Evolutionary conservation across 2,797 vertebrate genomes (phyloP), one percentile per base, ranked within the genome.

Genomic region (Apogon talboti): DNA sequence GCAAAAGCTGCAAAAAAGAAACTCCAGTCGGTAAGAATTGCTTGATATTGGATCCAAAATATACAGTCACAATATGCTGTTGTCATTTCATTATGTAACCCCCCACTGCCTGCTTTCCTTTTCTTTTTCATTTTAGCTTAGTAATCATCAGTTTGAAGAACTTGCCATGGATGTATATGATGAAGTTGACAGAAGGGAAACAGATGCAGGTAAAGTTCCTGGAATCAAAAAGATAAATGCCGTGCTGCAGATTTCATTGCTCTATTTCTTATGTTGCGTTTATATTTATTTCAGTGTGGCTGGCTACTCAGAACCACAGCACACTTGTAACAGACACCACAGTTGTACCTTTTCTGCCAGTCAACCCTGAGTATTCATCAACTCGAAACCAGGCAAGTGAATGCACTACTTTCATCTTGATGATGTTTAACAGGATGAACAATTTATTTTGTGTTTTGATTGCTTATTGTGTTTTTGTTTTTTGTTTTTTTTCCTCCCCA

Each of bases 151-250:
- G 78, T 99, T 99, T 94, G 98, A 99, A 92, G 98, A 99, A 66
- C 95, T 99, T 10, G 97, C 97, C 69, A 99, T 99, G 98, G 97
- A 99, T 60, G 97, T 99, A 64, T 99, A 99, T 21, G 98, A 99
- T 86, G 98, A 99, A 92, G 98, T 99, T 38, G 98, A 99, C 92
- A 92, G 98, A 87, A 93, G 98, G 89, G 98, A 99, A 91, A 99
- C 97, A 0, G 98, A 99, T 82, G 97, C 96, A 94, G 97, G 98
- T 98, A 51, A 61, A 66, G 51, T 37, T 42, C 1, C 0, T n/a
- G n/a, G n/a, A 42, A 44, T n/a, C 3, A 42, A 51, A 59, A 41
- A 7, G 11, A 24, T 4, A 11, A 10, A 8, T 3, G 3, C 8
- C 6, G 2, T 33, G 6, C 30, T 33, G 30, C 30, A 33, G 8